Conservation (phyloP, 2,888 invertebrate genomes). For the Euplagia quadripunctaria region DNA sequence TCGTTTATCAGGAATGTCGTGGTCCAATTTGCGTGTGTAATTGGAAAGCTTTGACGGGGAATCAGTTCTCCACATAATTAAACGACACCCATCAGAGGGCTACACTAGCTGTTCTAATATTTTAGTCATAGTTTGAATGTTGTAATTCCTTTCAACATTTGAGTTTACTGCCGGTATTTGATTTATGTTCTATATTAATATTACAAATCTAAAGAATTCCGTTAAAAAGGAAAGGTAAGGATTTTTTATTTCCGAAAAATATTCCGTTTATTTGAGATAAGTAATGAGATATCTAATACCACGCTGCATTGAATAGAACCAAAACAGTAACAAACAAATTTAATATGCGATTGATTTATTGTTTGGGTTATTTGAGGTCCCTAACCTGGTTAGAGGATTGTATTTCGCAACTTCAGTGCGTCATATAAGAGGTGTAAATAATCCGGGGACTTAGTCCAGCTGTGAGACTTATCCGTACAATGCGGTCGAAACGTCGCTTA, state of each 20-base stretch:
- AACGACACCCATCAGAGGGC: conserved; percentile 49
- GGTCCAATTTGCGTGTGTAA: conserved; percentile 69
- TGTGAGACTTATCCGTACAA: too few relatives aligned
- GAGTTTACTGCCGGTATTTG: not conserved
- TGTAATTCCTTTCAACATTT: not conserved
- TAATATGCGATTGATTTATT: too few relatives aligned
- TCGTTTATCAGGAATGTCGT: conserved; percentile 35
- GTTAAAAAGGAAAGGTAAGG: too few relatives aligned
- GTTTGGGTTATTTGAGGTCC: too few relatives aligned
- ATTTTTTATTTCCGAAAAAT: too few relatives aligned
- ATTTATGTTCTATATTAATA: not conserved
- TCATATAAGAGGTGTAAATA: too few relatives aligned
- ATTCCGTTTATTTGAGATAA: not conserved
- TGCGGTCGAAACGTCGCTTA: too few relatives aligned
- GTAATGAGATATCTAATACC: not conserved
- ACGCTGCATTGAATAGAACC: too few relatives aligned
- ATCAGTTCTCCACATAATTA: conserved; percentile 71
- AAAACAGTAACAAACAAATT: too few relatives aligned
- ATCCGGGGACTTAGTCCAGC: too few relatives aligned
- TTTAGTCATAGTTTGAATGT: conserved; percentile 5
- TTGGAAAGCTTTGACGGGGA: conserved; percentile 63
- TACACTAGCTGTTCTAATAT: conserved; percentile 15
- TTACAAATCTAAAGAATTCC: not conserved
- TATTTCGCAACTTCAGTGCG: too few relatives aligned
- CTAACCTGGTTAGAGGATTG: too few relatives aligned